Conservation (phyloP, 2,888 invertebrate species). For the Phania funesta region DNA sequence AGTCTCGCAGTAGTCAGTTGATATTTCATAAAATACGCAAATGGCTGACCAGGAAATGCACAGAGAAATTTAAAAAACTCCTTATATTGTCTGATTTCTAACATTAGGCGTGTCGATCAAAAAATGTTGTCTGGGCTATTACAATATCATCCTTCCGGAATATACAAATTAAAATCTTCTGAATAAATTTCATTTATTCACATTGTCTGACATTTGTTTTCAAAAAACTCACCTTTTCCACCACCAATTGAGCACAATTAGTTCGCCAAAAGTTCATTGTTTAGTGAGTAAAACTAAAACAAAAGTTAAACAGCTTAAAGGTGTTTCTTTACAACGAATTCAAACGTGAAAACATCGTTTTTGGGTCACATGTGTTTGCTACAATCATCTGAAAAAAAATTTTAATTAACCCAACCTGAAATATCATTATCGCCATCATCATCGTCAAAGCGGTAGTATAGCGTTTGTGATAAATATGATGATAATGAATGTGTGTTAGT, state of each 20-base stretch:
- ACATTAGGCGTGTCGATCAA: too few relatives aligned
- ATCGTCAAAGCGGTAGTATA: background rate
- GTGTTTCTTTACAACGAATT: slow-evolving; percentile 23
- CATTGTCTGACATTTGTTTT: background rate
- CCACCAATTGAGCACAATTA: slow-evolving; percentile 9
- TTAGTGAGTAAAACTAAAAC: too few relatives aligned
- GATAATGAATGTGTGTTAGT: slow-evolving; percentile 43
- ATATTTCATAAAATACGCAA: too few relatives aligned
- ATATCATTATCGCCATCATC: slow-evolving; percentile 55
- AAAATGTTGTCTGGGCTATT: too few relatives aligned
- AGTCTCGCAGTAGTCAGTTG: too few relatives aligned
- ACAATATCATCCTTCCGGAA: too few relatives aligned
- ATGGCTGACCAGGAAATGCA: too few relatives aligned
- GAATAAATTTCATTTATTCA: too few relatives aligned
- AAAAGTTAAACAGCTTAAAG: slow-evolving; percentile 2
- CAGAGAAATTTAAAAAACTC: too few relatives aligned
- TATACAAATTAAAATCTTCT: too few relatives aligned
- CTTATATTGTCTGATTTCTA: too few relatives aligned
- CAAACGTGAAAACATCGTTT: slow-evolving; percentile 37
- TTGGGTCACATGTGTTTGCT: slow-evolving; percentile 64
- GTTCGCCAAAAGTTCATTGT: slow-evolving; percentile 18
- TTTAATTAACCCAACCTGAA: slow-evolving; percentile 64
- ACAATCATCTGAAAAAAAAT: slow-evolving; percentile 64
- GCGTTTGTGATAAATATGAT: slow-evolving; percentile 31
- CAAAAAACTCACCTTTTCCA: slow-evolving; percentile 28